A percentile compares a stretch with the other conserved stretches of the same genome.
Evolutionary conservation across 2,113 vertebrate genomes (phyloP).

Genomic region (Pycnonotus jocosus): DNA sequence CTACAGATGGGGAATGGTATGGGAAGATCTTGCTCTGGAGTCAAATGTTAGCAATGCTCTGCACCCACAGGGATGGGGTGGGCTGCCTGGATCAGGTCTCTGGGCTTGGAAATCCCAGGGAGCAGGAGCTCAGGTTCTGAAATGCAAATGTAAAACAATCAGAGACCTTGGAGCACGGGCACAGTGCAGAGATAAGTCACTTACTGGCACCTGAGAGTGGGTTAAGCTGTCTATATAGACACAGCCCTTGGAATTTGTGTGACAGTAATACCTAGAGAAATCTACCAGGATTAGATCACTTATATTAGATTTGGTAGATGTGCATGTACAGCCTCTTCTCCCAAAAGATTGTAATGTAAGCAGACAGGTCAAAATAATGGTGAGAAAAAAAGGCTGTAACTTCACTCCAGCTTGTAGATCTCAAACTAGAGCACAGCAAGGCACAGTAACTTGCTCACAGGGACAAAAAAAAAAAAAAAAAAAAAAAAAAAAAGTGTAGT

Average conservation of each 20-base stretch:
- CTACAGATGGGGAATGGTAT: background rate
- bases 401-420: background rate
- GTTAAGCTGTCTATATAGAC: conserved; percentile 61
- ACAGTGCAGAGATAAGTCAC: background rate
- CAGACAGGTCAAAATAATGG: conserved; percentile 36
- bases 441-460: background rate
- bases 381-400: conserved; percentile 22
- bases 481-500: background rate
- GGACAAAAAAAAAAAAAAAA: background rate
- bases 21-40: background rate
- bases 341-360: conserved; percentile 31
- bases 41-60: background rate
- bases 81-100: background rate
- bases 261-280: conserved; percentile 50
- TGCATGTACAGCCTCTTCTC: background rate
- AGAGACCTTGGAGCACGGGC: background rate
- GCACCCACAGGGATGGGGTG: fast-evolving
- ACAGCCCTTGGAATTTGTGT: background rate
- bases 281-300: conserved; percentile 54
- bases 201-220: background rate
- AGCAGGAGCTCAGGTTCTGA: background rate
- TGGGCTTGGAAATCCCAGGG: background rate
- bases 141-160: background rate
- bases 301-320: conserved; percentile 46
- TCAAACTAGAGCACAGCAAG: background rate